phyloP scores from a whole-genome alignment of 1,140 invertebrate genomes.

The Pogonus chalceus region DNA sequence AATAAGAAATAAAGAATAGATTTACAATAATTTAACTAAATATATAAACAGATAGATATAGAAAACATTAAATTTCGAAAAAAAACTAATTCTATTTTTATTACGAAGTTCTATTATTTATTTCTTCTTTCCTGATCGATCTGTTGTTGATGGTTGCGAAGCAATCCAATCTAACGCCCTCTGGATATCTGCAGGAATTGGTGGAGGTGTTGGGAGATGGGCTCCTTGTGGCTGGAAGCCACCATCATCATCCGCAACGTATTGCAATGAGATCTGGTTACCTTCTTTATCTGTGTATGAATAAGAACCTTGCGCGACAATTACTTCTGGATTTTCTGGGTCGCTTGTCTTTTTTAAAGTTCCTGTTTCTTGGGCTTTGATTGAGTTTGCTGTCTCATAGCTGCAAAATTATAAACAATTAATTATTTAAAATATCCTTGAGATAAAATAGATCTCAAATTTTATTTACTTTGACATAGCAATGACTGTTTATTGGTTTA shows the following conservation, averaged over 20 bases:
- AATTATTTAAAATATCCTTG: background rate
- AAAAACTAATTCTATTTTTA: background rate
- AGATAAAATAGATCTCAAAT: background rate
- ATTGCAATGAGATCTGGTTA: constrained; percentile 61
- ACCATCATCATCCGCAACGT: constrained; percentile 67
- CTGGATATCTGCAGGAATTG: constrained; percentile 66
- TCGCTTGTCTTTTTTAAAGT: constrained; percentile 51
- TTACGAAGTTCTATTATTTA: background rate
- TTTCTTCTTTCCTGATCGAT: constrained; percentile 23
- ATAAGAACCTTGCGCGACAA: constrained; percentile 59
- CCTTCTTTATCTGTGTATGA: constrained; percentile 76
- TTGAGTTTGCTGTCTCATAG: constrained; percentile 66
- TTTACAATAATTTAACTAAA: too few relatives aligned
- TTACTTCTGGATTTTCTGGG: constrained; percentile 47
- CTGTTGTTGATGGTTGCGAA: constrained; percentile 32
- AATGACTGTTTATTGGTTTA: too few relatives aligned
- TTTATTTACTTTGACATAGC: constrained; percentile 9
- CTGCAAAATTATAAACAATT: constrained; percentile 37
- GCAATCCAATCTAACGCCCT: constrained; percentile 58
- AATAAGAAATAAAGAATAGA: too few relatives aligned
- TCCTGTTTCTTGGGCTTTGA: constrained; percentile 54
- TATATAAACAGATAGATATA: too few relatives aligned
- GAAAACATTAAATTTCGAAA: too few relatives aligned
- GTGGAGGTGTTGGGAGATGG: constrained; percentile 62
- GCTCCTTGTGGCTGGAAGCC: constrained; percentile 62